Evolutionary conservation across 2,888 invertebrate species (phyloP), one percentile per base, ranked within the genome.

Genomic region (Allygus modestus): DNA sequence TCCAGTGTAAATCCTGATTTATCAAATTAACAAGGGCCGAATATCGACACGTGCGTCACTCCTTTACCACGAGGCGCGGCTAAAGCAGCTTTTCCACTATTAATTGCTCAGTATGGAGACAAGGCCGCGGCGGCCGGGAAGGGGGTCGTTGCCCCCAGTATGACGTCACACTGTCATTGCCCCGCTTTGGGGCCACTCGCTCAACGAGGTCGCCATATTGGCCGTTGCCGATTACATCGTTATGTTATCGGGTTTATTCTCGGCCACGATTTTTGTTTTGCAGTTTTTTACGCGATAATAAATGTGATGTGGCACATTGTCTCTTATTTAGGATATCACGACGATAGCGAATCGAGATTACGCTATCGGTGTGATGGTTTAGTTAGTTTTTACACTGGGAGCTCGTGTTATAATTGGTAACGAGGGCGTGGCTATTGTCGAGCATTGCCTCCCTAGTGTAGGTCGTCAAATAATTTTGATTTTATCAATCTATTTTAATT

Each of bases 151-250:
- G 58, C n/a, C 58, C 77, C n/a, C 20, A 0, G 26, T 15, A 41
- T 79, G 79, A 79, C 79, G 79, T 79, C 79, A 79, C 33, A 79
- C 33, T 43, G 77, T 51, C 77, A 77, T 77, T 54, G 77, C 51
- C 77, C 77, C 54, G 51, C 12, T 77, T 77, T 77, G 23, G 28
- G 51, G 28, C 77, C 51, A 51, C 31, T 51, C 69, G 20, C 37
- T 20, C 41, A 73, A 73, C 73, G 73, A 73, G 73, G 73, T 17
- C 73, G 41, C 65, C 65, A 28, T 65, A 26, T 65, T 65, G 65
- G 65, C 31, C 65, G 12, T 51, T 51, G 9, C 9, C 65, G 65
- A 65, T 65, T 65, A 65, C 65, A 15, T 28, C 65, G 65, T 65
- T 28, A 31, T 28, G 65, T 65, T 65, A 65, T 65, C 65, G 65